These are phyloP conservation scores for Eilema caniola DNA, from an alignment of 2,888 invertebrate genomes.

Conservation along the genomic window DNA sequence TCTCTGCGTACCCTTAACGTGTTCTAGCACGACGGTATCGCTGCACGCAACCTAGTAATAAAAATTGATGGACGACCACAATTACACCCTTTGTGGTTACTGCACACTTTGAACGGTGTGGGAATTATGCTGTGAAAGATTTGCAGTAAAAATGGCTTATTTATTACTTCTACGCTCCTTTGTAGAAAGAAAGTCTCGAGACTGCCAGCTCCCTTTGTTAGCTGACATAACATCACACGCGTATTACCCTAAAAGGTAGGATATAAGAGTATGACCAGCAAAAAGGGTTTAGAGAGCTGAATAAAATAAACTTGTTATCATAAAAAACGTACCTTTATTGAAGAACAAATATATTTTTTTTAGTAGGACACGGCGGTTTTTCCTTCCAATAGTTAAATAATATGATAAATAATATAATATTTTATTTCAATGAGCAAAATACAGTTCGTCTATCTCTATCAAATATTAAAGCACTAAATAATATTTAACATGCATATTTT, in stretches of 20 bases:
- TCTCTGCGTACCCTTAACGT: constrained; percentile 28
- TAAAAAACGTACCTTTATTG: neutral
- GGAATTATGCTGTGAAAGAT: constrained; percentile 50
- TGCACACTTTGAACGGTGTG: constrained; percentile 49
- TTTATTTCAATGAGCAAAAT: too few species aligned
- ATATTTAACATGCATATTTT: too few species aligned
- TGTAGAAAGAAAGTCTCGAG: neutral
- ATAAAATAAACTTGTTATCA: constrained; percentile 7
- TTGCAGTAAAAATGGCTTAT: constrained; percentile 14
- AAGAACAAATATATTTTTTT: neutral
- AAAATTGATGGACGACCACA: constrained; percentile 71
- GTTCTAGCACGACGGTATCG: constrained; percentile 34
- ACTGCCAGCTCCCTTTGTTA: neutral
- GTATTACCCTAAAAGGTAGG: neutral
- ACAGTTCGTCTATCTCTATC: too few species aligned
- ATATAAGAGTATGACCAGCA: neutral
- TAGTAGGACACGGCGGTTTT: too few species aligned
- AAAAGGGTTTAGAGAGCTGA: constrained; percentile 2
- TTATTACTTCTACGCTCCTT: constrained; percentile 10
- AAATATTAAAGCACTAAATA: too few species aligned
- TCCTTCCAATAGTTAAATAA: too few species aligned
- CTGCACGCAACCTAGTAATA: constrained; percentile 70
- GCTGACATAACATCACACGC: neutral
- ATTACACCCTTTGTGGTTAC: constrained; percentile 53
- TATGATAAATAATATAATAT: too few species aligned